Percentiles rank a stretch among this genome's conserved stretches.
Evolutionary conservation across 2,888 invertebrate genomes (phyloP).

Genomic region (Monoplex corrugatus): DNA sequence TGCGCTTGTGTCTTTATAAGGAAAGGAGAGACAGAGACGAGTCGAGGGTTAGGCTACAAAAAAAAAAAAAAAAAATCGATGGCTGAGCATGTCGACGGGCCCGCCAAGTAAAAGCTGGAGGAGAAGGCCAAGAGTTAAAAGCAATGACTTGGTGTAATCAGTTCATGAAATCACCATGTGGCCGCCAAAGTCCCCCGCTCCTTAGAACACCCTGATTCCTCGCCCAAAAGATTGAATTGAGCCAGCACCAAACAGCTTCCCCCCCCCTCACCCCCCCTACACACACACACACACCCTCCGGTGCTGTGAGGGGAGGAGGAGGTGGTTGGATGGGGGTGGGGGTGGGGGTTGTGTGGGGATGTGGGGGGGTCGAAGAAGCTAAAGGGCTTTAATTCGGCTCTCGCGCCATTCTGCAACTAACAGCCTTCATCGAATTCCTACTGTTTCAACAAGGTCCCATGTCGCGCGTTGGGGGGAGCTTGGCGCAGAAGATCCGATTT

Average conservation of each 20-base stretch:
- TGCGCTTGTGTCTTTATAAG: background rate
- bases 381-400: background rate
- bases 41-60: background rate
- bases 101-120: background rate
- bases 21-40: background rate
- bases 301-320: background rate
- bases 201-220: background rate
- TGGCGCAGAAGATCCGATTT: slow-evolving; percentile 44
- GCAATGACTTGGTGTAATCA: slow-evolving; percentile 4
- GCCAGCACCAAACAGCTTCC: background rate
- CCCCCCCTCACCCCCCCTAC: no score
- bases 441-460: slow-evolving; percentile 5
- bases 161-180: slow-evolving; percentile 36
- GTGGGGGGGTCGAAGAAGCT: no score
- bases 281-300: no score
- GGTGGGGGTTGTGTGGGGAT: no score
- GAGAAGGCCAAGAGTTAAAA: background rate
- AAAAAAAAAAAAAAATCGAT: background rate
- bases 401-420: background rate
- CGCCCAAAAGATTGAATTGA: background rate
- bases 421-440: slow-evolving; percentile 28
- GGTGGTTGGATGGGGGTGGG: no score
- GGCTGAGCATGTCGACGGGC: background rate
- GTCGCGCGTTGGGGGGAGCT: background rate
- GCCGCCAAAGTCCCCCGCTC: background rate